Conservation (phyloP, 2,888 invertebrate genomes). For the Amblyjoppa fuscipennis region DNA sequence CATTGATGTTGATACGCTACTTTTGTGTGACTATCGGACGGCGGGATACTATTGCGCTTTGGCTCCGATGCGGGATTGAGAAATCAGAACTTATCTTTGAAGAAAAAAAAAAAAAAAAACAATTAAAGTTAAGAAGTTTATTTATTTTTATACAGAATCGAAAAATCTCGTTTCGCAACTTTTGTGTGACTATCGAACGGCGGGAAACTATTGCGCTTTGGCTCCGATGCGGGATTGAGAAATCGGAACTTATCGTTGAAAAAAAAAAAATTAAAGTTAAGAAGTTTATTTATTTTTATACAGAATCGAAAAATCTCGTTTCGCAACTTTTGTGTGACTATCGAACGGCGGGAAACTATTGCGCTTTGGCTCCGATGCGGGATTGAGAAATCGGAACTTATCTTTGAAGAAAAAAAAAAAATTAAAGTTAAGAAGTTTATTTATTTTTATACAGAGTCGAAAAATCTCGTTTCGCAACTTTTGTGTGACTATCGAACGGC, state of each 20-base stretch:
- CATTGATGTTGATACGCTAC: slow-evolving; percentile 5
- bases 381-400: neutral
- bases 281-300: too few relatives aligned
- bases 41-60: neutral
- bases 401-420: neutral
- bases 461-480: neutral
- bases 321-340: slow-evolving; percentile 8
- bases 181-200: too few relatives aligned
- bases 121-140: neutral
- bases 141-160: too few relatives aligned
- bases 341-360: neutral
- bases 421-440: too few relatives aligned
- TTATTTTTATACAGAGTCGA: too few relatives aligned
- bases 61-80: too few relatives aligned
- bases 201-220: neutral
- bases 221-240: neutral
- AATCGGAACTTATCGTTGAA: neutral
- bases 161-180: too few relatives aligned
- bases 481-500: slow-evolving; percentile 10
- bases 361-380: neutral
- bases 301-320: too few relatives aligned
- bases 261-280: neutral
- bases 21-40: slow-evolving; percentile 14
- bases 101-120: neutral
- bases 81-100: neutral